Conservation (phyloP, 2,888 invertebrate genomes). For the Ramazzottius varieornatus region DNA sequence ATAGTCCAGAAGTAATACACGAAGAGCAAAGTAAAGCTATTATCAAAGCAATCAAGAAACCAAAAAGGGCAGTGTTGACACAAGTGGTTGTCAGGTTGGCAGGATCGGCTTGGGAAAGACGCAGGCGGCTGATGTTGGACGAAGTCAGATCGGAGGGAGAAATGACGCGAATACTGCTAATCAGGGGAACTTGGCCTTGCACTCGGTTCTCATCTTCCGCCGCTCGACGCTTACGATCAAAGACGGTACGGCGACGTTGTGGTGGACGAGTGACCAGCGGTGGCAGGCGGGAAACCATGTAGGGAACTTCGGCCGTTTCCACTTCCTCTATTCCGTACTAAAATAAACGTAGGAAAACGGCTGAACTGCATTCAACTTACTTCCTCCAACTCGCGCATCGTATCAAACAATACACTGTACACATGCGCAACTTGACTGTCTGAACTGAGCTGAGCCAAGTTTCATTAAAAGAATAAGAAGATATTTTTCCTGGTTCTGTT, state of each 20-base stretch:
- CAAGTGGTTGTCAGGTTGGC: not conserved
- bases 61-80: not conserved
- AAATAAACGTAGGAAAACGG: not conserved
- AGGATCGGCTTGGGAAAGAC: not conserved
- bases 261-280: not conserved
- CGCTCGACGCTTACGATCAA: not conserved
- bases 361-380: no score
- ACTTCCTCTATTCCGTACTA: not conserved
- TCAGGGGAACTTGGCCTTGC: not conserved
- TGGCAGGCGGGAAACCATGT: not conserved
- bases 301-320: not conserved
- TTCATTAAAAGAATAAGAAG: no score
- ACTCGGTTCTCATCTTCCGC: not conserved
- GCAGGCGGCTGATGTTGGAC: not conserved
- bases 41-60: not conserved
- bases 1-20: not conserved
- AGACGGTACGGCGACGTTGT: not conserved
- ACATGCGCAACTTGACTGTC: no score
- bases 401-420: no score
- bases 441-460: no score
- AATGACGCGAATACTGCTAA: constrained; percentile 1
- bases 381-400: no score
- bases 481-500: no score
- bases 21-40: not conserved
- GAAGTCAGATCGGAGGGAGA: not conserved